Percentiles rank a stretch among this genome's conserved stretches.
phyloP scores from a whole-genome alignment of 2,113 vertebrate species.

The Pavo muticus region DNA sequence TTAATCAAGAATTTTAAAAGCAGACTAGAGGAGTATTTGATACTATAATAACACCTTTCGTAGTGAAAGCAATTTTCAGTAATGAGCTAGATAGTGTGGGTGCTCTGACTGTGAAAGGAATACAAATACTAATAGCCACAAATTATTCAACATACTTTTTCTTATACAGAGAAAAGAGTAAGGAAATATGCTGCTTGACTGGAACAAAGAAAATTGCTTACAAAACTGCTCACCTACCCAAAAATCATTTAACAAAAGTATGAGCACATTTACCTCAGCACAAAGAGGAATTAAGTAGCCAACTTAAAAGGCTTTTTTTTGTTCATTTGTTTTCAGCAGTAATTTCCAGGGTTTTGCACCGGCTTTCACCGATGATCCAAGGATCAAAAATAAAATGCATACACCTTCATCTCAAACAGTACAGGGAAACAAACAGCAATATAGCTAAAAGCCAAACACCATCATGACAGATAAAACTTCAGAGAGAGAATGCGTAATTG shows the following conservation, averaged over 20 bases:
- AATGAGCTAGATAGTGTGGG: constrained; percentile 33
- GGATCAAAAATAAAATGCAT: not conserved
- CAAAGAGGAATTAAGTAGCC: not conserved
- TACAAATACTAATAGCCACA: constrained; percentile 40
- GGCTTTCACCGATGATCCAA: not conserved
- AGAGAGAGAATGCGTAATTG: not conserved
- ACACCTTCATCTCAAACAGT: not conserved
- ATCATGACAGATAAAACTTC: not conserved
- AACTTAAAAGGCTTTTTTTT: not conserved
- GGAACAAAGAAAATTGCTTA: not conserved
- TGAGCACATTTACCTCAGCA: not conserved
- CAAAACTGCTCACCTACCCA: not conserved
- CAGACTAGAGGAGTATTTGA: constrained; percentile 39
- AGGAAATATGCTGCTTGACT: not conserved
- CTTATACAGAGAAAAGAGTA: not conserved
- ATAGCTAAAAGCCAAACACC: not conserved
- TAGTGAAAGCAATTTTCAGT: constrained; percentile 47
- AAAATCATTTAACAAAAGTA: not conserved
- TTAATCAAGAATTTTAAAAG: constrained; percentile 57
- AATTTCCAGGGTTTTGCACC: not conserved
- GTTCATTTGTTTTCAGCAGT: not conserved
- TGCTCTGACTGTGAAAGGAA: constrained; percentile 7
- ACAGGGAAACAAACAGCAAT: not conserved
- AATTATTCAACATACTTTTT: constrained; percentile 1
- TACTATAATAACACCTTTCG: constrained; percentile 58